Evolutionary conservation across 2,113 vertebrate genomes (phyloP).

Genomic region (Pandion haliaetus): DNA sequence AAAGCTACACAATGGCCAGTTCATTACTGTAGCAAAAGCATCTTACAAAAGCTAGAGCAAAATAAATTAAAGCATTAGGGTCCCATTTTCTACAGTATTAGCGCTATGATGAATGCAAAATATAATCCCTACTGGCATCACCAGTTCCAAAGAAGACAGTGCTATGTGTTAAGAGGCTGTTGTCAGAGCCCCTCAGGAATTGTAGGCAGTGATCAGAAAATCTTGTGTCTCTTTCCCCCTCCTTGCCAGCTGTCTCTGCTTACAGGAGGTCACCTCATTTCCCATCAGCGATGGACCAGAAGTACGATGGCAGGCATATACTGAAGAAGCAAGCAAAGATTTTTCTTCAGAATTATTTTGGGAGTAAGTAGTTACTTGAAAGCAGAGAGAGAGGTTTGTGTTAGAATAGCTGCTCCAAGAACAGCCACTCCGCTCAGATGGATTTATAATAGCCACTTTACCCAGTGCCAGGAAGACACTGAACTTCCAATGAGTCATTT

Average conservation of each 20-base stretch:
- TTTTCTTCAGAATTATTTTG: not conserved
- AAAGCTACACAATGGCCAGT: not conserved
- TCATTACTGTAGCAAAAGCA: not conserved
- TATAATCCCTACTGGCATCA: not conserved
- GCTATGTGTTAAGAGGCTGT: not conserved
- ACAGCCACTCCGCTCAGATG: not conserved
- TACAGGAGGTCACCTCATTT: not conserved
- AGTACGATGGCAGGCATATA: not conserved
- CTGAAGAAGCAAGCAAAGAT: not conserved
- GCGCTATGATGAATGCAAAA: not conserved
- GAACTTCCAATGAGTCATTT: not conserved
- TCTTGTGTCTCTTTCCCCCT: not conserved
- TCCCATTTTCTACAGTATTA: slow-evolving; percentile 31
- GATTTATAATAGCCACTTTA: not conserved
- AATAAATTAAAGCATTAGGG: not conserved
- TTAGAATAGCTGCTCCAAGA: not conserved
- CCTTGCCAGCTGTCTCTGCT: not conserved
- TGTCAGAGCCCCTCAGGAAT: not conserved
- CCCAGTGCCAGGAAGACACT: not conserved
- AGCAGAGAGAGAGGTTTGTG: not conserved
- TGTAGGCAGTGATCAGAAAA: not conserved
- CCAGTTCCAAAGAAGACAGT: not conserved
- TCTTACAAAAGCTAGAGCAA: not conserved
- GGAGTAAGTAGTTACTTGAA: not conserved
- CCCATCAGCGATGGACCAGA: no score